Percentiles rank a stretch among this genome's conserved stretches.
Conservation (phyloP, 2,113 vertebrate species). For the Oophaga pumilio region DNA sequence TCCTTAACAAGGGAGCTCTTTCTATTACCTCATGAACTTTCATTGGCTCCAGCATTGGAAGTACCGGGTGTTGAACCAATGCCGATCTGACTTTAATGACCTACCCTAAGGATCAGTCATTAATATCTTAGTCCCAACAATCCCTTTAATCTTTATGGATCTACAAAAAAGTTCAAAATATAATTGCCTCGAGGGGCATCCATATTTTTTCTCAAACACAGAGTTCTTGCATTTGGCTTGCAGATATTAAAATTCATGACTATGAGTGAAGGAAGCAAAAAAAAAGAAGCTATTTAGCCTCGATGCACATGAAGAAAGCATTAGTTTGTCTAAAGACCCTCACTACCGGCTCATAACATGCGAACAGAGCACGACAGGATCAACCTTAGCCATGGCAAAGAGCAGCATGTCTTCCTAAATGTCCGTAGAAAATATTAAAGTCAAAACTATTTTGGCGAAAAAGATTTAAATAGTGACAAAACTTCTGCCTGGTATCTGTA, state of each 20-base stretch:
- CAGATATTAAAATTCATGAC: conserved; percentile 54
- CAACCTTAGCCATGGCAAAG: neutral
- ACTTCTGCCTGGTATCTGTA: conserved; percentile 72
- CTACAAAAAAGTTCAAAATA: neutral
- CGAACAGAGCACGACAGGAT: conserved; percentile 15
- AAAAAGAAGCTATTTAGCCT: conserved; percentile 54
- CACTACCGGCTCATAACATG: conserved; percentile 33
- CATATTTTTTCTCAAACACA: neutral
- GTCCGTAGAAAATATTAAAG: conserved; percentile 73
- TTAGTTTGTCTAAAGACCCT: conserved; percentile 14
- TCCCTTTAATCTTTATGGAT: neutral
- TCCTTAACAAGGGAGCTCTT: too few relatives aligned
- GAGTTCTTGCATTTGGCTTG: neutral
- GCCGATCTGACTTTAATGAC: too few relatives aligned
- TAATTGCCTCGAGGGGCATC: neutral
- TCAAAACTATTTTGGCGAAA: conserved; percentile 65
- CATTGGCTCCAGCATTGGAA: too few relatives aligned
- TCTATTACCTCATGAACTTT: too few relatives aligned
- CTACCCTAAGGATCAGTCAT: too few relatives aligned
- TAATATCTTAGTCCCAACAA: neutral
- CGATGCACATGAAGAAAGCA: conserved; percentile 30
- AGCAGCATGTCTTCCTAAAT: conserved; percentile 63
- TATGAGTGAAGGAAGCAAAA: conserved; percentile 55
- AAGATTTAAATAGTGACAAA: conserved; percentile 70
- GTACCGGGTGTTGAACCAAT: too few relatives aligned